Evolutionary conservation across 2,888 invertebrate species (phyloP).

Genomic region (Argyra leucocephala): DNA sequence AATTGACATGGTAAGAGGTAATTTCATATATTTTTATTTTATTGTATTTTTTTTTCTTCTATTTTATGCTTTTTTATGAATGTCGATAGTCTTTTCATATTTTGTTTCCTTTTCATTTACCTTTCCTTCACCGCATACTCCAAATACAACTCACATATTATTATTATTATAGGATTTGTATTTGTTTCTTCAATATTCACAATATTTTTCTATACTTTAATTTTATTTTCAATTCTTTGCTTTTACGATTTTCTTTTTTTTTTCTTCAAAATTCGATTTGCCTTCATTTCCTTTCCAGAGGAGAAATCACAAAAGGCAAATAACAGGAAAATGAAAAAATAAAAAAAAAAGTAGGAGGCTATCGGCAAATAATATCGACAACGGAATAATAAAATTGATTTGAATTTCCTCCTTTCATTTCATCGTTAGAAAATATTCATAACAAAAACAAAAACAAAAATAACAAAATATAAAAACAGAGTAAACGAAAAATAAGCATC

Average conservation of each 20-base stretch:
- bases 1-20: not conserved
- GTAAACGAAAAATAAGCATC: no score
- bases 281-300: not conserved
- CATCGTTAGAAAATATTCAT: not conserved
- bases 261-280: not conserved
- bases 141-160: no score
- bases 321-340: no score
- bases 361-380: slow-evolving; percentile 4
- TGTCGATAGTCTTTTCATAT: not conserved
- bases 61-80: not conserved
- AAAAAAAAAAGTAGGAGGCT: not conserved
- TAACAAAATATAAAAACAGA: not conserved
- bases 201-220: no score
- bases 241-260: not conserved
- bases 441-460: not conserved
- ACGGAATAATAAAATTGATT: slow-evolving; percentile 9
- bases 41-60: not conserved
- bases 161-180: no score
- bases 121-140: not conserved
- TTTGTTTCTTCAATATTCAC: no score
- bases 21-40: not conserved
- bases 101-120: not conserved
- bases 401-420: slow-evolving; percentile 4
- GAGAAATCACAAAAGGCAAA: slow-evolving; percentile 3
- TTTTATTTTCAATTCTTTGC: not conserved